Conservation (phyloP, 2,113 vertebrate genomes). For the Globicephala melas region DNA sequence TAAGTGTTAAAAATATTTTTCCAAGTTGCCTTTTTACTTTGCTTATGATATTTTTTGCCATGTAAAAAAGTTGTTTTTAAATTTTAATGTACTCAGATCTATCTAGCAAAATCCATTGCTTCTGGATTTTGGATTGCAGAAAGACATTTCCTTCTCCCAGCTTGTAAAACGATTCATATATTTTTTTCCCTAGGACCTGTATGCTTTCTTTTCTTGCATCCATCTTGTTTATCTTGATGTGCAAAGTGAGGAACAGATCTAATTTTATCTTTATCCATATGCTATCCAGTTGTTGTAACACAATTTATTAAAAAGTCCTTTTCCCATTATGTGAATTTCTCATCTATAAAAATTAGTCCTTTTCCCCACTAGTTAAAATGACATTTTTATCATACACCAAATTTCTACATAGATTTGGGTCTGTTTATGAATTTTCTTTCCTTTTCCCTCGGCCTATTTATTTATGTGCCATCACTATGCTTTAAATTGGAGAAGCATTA, state of each 20-base stretch:
- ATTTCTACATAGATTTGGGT: background rate
- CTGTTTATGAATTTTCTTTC: background rate
- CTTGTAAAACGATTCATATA: background rate
- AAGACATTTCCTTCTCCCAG: background rate
- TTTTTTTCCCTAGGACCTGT: background rate
- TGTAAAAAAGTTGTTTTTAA: constrained; percentile 1
- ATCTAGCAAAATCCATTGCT: background rate
- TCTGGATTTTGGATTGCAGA: constrained; percentile 11
- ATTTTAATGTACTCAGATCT: background rate
- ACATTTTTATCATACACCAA: background rate
- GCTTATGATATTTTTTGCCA: background rate
- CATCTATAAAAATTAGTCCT: background rate
- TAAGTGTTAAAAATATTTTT: constrained; percentile 23
- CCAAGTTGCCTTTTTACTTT: background rate
- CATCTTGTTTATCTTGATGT: constrained; percentile 13
- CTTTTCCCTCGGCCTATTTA: background rate
- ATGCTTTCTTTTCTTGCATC: background rate
- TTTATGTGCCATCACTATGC: background rate
- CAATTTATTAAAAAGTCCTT: background rate
- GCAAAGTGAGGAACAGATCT: background rate
- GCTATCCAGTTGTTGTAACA: background rate
- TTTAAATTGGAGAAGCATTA: background rate
- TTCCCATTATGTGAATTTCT: background rate
- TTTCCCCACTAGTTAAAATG: background rate
- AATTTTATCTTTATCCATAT: constrained; percentile 16